A percentile compares a stretch with the other conserved stretches of the same genome.
Conservation (phyloP, 2,888 invertebrate genomes). For the Cryptus armator region DNA sequence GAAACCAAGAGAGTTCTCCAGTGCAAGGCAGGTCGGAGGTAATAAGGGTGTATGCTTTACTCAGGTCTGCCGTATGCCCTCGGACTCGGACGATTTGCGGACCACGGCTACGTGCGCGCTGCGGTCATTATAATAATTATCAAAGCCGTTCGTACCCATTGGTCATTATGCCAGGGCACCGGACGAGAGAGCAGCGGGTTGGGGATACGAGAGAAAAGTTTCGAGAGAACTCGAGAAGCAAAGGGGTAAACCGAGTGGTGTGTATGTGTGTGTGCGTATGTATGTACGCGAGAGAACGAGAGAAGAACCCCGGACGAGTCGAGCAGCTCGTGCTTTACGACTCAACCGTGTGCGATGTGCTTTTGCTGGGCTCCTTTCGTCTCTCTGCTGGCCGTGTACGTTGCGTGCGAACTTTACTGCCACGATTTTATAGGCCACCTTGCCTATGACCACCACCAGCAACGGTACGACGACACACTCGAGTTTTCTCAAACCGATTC, state of each 20-base stretch:
- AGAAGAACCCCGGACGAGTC: slow-evolving; percentile 39
- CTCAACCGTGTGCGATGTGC: slow-evolving; percentile 57
- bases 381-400: slow-evolving; percentile 58
- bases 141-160: slow-evolving; percentile 75
- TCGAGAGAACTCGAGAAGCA: slow-evolving; percentile 32
- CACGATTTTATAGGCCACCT: slow-evolving; percentile 68
- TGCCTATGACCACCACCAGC: slow-evolving; percentile 62
- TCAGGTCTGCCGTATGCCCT: slow-evolving; percentile 32
- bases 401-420: slow-evolving; percentile 70
- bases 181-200: slow-evolving; percentile 20
- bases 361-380: slow-evolving; percentile 49
- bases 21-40: slow-evolving; percentile 72
- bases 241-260: background rate
- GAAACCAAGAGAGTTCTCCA: slow-evolving; percentile 54
- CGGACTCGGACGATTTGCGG: slow-evolving; percentile 59
- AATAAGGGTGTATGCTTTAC: slow-evolving; percentile 76
- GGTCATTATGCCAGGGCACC: slow-evolving; percentile 70
- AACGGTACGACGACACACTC: slow-evolving; percentile 40
- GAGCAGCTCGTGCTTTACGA: slow-evolving; percentile 70
- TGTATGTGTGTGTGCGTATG: background rate
- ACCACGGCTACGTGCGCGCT: slow-evolving; percentile 53
- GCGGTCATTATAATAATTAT: slow-evolving; percentile 82
- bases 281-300: slow-evolving; percentile 20
- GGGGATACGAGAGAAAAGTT: slow-evolving; percentile 43
- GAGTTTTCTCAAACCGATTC: slow-evolving; percentile 36